These are phyloP conservation scores for Sparus aurata DNA, from an alignment of 2,797 vertebrate genomes.

Conservation along the genomic window DNA sequence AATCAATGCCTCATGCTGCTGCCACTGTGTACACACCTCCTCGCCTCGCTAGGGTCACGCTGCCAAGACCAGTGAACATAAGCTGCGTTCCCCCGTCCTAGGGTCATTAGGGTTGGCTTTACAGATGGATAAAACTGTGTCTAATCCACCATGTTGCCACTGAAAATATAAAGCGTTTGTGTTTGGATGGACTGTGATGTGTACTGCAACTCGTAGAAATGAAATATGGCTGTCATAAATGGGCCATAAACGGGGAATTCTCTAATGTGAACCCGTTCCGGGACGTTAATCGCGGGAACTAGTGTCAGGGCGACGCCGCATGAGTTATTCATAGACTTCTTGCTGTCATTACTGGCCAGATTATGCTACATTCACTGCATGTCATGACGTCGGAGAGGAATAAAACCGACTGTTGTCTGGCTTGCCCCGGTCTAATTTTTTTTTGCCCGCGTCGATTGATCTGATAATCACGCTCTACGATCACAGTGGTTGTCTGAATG, in stretches of 20 bases:
- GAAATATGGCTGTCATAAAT: slow-evolving; percentile 69
- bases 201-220: slow-evolving; percentile 52
- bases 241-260: slow-evolving; percentile 62
- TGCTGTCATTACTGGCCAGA: slow-evolving; percentile 51
- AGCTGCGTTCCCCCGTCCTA: slow-evolving; percentile 19
- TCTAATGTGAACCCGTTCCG: slow-evolving; percentile 43
- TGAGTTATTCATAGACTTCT: slow-evolving; percentile 55
- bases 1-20: slow-evolving; percentile 73
- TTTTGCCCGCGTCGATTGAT: slow-evolving; percentile 57
- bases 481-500: slow-evolving; percentile 44
- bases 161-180: slow-evolving; percentile 38
- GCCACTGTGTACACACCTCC: slow-evolving; percentile 51
- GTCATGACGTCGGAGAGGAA: slow-evolving; percentile 51
- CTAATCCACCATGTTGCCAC: slow-evolving; percentile 46
- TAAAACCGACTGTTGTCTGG: slow-evolving; percentile 31
- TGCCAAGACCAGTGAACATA: slow-evolving; percentile 40
- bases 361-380: slow-evolving; percentile 48
- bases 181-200: slow-evolving; percentile 47
- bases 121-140: slow-evolving; percentile 38
- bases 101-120: slow-evolving; percentile 39
- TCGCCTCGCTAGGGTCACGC: slow-evolving; percentile 34
- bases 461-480: slow-evolving; percentile 48
- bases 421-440: slow-evolving; percentile 35
- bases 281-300: slow-evolving; percentile 50
- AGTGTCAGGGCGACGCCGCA: slow-evolving; percentile 21